Evolutionary conservation across 1,140 invertebrate species (phyloP).

Genomic region (Heliconius hermathena): DNA sequence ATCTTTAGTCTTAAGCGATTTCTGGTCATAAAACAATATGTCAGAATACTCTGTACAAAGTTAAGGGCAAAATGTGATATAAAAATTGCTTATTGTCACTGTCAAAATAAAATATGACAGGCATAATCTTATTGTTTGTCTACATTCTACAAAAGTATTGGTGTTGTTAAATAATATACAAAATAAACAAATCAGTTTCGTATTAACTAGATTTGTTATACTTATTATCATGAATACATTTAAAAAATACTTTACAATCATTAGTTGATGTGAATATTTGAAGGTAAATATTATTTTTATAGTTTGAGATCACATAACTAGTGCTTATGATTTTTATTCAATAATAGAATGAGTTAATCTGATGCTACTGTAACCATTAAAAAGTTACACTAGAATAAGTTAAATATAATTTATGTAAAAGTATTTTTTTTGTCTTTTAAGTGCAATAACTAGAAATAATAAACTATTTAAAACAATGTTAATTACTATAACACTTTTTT

Average conservation of each 20-base stretch:
- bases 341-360: not conserved
- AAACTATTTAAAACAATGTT: not conserved
- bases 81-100: not conserved
- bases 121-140: not conserved
- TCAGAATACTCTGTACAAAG: too few relatives aligned
- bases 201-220: not conserved
- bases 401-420: not conserved
- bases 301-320: not conserved
- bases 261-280: not conserved
- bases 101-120: slow-evolving; percentile 13
- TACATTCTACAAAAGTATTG: not conserved
- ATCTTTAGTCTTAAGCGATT: too few relatives aligned
- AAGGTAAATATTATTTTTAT: slow-evolving; percentile 3
- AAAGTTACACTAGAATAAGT: not conserved
- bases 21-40: too few relatives aligned
- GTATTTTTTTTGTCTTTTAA: not conserved
- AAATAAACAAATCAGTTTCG: slow-evolving; percentile 1
- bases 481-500: not conserved
- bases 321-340: not conserved
- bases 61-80: not conserved
- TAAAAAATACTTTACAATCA: not conserved
- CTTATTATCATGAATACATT: not conserved
- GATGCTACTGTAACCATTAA: not conserved
- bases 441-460: not conserved
- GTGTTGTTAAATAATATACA: not conserved